A percentile compares a stretch with the other conserved stretches of the same genome.
phyloP scores from a whole-genome alignment of 2,113 vertebrate species.

The Epinephelus cyanopodus region DNA sequence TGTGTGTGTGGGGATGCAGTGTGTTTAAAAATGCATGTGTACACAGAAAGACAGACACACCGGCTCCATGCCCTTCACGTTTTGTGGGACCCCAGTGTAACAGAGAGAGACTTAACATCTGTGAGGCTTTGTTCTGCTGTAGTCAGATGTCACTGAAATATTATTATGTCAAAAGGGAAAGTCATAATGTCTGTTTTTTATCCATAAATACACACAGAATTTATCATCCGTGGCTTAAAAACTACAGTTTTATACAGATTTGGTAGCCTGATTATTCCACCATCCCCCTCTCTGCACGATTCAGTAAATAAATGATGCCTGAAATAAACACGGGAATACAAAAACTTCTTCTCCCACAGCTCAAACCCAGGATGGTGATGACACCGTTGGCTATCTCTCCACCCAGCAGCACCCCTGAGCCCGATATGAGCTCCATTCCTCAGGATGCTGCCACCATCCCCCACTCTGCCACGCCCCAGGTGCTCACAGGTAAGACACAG shows the following conservation, averaged over 20 bases:
- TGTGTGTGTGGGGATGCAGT: conserved; percentile 40
- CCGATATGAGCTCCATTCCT: conserved; percentile 93
- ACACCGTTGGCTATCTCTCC: conserved; percentile 94
- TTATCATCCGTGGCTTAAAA: not conserved
- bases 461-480: conserved; percentile 88
- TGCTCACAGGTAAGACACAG: conserved; percentile 89
- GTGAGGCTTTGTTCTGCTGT: conserved; percentile 37
- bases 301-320: conserved; percentile 17
- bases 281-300: not conserved
- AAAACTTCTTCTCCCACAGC: conserved; percentile 80
- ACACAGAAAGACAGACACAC: conserved; percentile 49
- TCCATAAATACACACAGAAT: not conserved
- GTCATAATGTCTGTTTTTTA: not conserved
- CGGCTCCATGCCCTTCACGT: conserved; percentile 53
- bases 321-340: conserved; percentile 16
- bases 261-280: not conserved
- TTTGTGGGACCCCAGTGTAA: conserved; percentile 47
- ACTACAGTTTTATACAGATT: not conserved
- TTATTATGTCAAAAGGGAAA: not conserved
- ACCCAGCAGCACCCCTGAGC: conserved; percentile 92
- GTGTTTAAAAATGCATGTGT: conserved; percentile 78
- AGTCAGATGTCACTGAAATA: conserved; percentile 6
- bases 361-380: conserved; percentile 93
- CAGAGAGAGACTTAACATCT: conserved; percentile 39
- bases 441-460: conserved; percentile 95